Evolutionary conservation across 2,797 vertebrate species (phyloP), one percentile per base, ranked within the genome.

Genomic region (Coregonus sp.): DNA sequence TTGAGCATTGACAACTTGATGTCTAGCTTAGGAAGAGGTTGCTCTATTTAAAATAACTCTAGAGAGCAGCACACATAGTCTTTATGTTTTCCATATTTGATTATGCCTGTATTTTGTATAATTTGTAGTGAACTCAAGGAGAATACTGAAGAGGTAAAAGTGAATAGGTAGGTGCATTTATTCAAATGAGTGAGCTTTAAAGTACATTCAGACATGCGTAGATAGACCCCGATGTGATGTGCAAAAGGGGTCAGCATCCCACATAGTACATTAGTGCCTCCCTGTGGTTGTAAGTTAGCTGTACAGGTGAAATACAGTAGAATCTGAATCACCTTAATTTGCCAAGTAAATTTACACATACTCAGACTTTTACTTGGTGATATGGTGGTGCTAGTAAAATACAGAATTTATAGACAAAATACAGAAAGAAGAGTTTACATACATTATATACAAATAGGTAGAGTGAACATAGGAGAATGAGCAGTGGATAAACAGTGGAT

Each of bases 251-350:
- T n/a, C 35, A 40, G 20, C 51, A 56, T 51, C 25, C 40, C 40
- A 47, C 50, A 50, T 1, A 65, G 20, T 67, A 37, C 69, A 76
- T 16, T 59, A 54, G 72, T 72, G 78, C 75, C 80, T 6, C 78
- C 1, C 7, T 83, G 81, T 83, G 84, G 3, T 51, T 67, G 4
- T 47, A 47, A 35, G 25, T 31, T 35, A 59, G n/a, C 52, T 5
- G 16, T 56, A 18, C 52, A 56, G 5, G n/a, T 18, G 56, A 6
- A 20, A n/a, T 20, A 59, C 56, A 59, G n/a, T 59, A 59, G 40
- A 47, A 47, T 47, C 4, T 35, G 35, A 35, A 35, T 35, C 35
- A 35, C 35, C 35, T 35, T 35, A 11, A 12, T 47, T 47, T 11
- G 9, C 40, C 40, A 47, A 12, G 40, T 47, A 47, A 2, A 47